phyloP scores from a whole-genome alignment of 2,888 invertebrate genomes.

The Zygaena filipendulae region DNA sequence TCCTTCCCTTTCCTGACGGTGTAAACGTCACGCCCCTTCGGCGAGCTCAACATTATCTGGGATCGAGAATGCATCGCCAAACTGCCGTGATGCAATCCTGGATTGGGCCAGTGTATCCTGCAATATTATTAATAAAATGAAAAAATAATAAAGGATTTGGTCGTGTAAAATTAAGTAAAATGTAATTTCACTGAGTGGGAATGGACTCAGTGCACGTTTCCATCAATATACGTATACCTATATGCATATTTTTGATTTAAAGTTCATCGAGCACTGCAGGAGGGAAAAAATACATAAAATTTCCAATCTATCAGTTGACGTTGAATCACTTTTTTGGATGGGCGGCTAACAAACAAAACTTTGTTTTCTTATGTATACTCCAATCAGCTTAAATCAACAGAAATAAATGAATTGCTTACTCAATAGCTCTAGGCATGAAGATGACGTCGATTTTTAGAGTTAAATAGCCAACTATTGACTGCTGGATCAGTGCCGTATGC shows the following conservation, averaged over 20 bases:
- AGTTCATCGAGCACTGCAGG: too few species aligned
- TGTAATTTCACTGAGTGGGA: too few species aligned
- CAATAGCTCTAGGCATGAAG: slow-evolving; percentile 29
- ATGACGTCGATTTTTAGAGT: slow-evolving; percentile 67
- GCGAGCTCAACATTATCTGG: slow-evolving; percentile 35
- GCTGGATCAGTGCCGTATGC: slow-evolving; percentile 74
- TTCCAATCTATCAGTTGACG: too few species aligned
- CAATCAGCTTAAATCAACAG: not conserved
- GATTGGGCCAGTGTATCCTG: slow-evolving; percentile 48
- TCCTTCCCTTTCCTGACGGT: slow-evolving; percentile 27
- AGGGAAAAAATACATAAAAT: too few species aligned
- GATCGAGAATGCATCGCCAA: slow-evolving; percentile 50
- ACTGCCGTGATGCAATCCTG: slow-evolving; percentile 45
- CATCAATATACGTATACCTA: too few species aligned
- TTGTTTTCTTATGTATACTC: not conserved
- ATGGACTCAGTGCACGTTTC: too few species aligned
- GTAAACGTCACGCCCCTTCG: slow-evolving; percentile 24
- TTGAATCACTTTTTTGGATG: too few species aligned
- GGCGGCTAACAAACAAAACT: too few species aligned
- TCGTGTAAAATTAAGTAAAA: too few species aligned
- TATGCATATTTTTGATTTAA: too few species aligned
- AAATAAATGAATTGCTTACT: slow-evolving; percentile 28
- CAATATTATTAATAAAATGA: slow-evolving; percentile 1
- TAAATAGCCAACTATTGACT: slow-evolving; percentile 74
- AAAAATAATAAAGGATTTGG: not conserved